Evolutionary conservation across 2,797 vertebrate genomes (phyloP), one percentile per base, ranked within the genome.

Genomic region (Fratercula arctica): DNA sequence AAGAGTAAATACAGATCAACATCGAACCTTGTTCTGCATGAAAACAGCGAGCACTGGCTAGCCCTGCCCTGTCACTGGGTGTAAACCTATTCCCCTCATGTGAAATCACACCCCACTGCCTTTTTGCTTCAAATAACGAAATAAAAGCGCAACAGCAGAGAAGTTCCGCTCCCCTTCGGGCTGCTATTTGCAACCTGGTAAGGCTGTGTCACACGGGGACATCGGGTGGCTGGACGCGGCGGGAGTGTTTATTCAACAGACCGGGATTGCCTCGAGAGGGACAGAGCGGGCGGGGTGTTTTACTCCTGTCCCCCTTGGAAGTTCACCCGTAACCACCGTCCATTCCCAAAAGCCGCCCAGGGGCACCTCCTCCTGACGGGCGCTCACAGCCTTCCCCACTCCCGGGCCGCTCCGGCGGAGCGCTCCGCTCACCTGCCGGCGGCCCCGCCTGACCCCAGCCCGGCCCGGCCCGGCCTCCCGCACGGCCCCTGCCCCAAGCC

Each of bases 11-110:
- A 46, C 8, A 60, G 20, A 39, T 16, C 15, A 20, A 48, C 20
- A 35, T 2, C 5, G 10, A 33, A 19, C 3, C 69, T 21, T 19
- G 41, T 16, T 72, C 43, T 73, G 63, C 45, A 24, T 1, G 39
- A 28, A 39, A 74, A 20, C 24, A n/a, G 56, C 5, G 6, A 14
- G 14, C 9, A 8, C 33, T 3, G 60, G 2, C 26, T 48, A 13
- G 29, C 13, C 45, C 11, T 43, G 41, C n/a, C 23, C 28, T 3
- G 43, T 13, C 39, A 13, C 63, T 2, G 20, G 17, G 8, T 21
- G 59, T 16, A 26, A 69, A 67, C 0, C 10, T 0, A 20, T 25
- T 37, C 45, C 15, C 11, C 3, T 3, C 3, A 16, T 0, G 43
- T 4, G 48, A 53, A 83, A 50, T 41, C n/a, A 3, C 43, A 46